Conservation (phyloP, 2,113 vertebrate species). For the Eurypyga helias region DNA sequence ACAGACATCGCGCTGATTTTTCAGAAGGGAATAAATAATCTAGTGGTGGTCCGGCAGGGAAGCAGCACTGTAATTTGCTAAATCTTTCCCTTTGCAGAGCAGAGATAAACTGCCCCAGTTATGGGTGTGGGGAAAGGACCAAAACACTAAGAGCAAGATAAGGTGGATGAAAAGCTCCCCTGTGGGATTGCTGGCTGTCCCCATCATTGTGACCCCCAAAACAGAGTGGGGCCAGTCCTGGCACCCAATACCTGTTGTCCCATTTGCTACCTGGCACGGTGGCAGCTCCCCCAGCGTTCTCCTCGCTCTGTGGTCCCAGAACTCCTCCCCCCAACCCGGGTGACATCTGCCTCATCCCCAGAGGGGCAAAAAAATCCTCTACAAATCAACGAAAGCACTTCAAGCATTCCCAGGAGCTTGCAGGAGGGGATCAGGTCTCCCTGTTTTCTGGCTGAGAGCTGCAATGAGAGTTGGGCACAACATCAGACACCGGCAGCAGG, state of each 20-base stretch:
- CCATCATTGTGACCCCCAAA: background rate
- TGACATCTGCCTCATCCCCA: background rate
- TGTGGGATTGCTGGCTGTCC: background rate
- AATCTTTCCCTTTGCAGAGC: background rate
- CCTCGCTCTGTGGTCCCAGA: background rate
- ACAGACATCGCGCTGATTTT: background rate
- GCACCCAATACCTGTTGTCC: background rate
- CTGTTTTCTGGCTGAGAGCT: background rate
- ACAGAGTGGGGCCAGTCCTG: background rate
- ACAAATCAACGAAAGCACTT: background rate
- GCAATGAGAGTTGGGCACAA: rapidly evolving
- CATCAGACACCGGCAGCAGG: background rate
- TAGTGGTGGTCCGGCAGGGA: background rate
- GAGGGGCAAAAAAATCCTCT: background rate
- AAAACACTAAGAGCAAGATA: background rate
- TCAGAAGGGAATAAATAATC: background rate
- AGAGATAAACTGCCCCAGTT: background rate
- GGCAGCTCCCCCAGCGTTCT: background rate
- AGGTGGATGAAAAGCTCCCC: background rate
- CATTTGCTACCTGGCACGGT: rapidly evolving
- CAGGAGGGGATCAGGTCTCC: background rate
- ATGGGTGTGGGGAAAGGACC: background rate
- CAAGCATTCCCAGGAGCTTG: background rate
- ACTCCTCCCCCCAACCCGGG: background rate
- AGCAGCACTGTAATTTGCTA: background rate